Conservation (phyloP, 2,888 invertebrate genomes). For the Hartigia nigra region DNA sequence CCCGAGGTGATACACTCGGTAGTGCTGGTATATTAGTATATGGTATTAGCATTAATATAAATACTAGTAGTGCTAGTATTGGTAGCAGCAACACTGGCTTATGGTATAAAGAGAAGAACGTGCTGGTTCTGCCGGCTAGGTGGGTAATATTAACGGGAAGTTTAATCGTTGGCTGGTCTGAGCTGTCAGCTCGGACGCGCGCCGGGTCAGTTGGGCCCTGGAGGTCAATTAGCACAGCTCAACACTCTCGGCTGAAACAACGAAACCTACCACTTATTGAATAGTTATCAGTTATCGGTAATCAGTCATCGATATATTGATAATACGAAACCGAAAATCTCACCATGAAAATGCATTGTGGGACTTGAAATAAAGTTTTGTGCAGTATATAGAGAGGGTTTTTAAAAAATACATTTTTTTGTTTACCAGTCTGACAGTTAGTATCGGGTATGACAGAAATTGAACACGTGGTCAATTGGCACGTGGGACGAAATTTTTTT, state of each 20-base stretch:
- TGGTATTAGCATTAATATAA: neutral
- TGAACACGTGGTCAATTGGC: neutral
- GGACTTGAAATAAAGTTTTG: neutral
- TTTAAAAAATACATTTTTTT: neutral
- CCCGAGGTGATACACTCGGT: slow-evolving; percentile 16
- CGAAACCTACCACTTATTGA: neutral
- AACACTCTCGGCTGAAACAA: slow-evolving; percentile 47
- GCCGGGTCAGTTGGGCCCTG: slow-evolving; percentile 61
- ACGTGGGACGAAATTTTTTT: neutral
- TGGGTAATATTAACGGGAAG: slow-evolving; percentile 62
- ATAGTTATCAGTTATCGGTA: neutral
- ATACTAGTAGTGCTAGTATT: neutral
- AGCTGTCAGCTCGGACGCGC: slow-evolving; percentile 60
- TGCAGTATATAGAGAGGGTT: neutral
- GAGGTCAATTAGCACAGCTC: slow-evolving; percentile 65
- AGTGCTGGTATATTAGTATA: neutral
- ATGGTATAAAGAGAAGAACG: neutral
- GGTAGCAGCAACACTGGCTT: neutral
- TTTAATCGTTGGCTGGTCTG: slow-evolving; percentile 61
- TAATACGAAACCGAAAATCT: neutral
- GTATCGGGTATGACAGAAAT: neutral
- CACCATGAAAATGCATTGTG: neutral
- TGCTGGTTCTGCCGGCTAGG: slow-evolving; percentile 13
- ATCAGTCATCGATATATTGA: neutral
- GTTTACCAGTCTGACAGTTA: neutral